Evolutionary conservation across 2,888 invertebrate genomes (phyloP), one percentile per base, ranked within the genome.

Genomic region (Glyphotaelius pellucidus): DNA sequence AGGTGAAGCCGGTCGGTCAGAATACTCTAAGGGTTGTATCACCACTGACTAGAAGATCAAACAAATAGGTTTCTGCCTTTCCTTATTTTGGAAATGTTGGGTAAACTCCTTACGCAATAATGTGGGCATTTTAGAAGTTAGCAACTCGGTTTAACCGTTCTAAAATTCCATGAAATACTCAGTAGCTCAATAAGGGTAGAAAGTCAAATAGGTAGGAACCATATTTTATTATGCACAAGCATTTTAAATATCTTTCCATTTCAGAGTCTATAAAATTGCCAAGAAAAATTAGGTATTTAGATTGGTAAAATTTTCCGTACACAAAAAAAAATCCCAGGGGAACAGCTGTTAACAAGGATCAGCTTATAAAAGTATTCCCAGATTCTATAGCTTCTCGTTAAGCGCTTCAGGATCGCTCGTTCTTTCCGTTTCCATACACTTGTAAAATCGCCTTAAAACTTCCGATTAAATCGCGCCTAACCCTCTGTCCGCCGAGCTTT

Each of bases 381-480:
- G 19, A 52, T 52, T 52, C 19, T 52, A 52, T 52, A 7, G 52
- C 52, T 52, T 52, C 52, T 52, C 52, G 52, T 52, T 52, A 52
- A 52, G 52, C 52, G 52, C 52, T 52, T 52, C 19, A 19, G 52
- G 15, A 52, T 52, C 52, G 52, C 19, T 52, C 19, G 52, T 52
- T 52, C 52, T 52, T 15, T 15, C 47, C 47, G 47, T 15, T 47
- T 47, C 47, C 47, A 15, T 47, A 47, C 47, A 15, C 47, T 47
- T 47, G 47, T 47, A 67, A 67, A 67, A 67, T 19, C 25, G 25
- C 67, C 9, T n/a, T 7, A 67, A 67, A 25, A 67, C 67, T 67
- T 67, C 35, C 32, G 87, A 52, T 87, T 87, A 87, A 52, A 87
- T 87, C 67, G 67, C 87, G 52, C 19, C 67, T 87, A 87, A 67